Base-by-base conservation (phyloP, 2,888 invertebrate species). In the Lasioglossum vierecki region DNA sequence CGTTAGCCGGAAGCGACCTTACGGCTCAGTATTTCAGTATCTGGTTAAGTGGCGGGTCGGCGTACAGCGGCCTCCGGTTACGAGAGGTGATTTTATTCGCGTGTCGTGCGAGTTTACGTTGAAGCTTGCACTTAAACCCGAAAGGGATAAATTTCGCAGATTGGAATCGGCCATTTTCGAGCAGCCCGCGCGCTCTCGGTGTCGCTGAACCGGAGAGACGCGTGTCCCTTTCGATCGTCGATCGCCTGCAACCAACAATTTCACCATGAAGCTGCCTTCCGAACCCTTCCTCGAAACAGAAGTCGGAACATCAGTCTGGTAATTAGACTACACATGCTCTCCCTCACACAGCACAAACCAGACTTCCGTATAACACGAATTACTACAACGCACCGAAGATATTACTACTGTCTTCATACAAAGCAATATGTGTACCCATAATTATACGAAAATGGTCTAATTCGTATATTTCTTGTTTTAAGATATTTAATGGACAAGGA, bases 121-220 rank as follows among this genome's bases (percentile, higher is more conserved):
- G 79, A 85, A 83, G 82, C 88, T 84, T 86, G 79, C 83, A 78
- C 88, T 83, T 82, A 76, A 39, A 80, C 78, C 73, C 82, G 80
- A 78, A 83, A 85, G 88, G 90, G 87, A 84, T 88, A 86, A 87
- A 90, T 90, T 89, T 85, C 76, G 72, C 88, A 82, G 88, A 92
- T 91, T 90, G 83, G 84, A 87, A 90, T 90, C 90, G 83, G 68
- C 63, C 46, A 41, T 76, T 79, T 86, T 74, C 83, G 63, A 75
- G 39, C 57, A 46, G 41, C 26, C 74, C 75, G 80, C 76, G 76
- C 63, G 26, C 75, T 76, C 63, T 76, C 71, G 22, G 53, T 83
- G 83, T 83, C 83, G 71, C 76, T 83, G 83, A 71, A 82, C 53
- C 66, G 41, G 68, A 22, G 68, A 22, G n/a, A 68, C 39, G 26